Conservation (phyloP, 2,113 vertebrate species). For the Amblyornis subalaris region DNA sequence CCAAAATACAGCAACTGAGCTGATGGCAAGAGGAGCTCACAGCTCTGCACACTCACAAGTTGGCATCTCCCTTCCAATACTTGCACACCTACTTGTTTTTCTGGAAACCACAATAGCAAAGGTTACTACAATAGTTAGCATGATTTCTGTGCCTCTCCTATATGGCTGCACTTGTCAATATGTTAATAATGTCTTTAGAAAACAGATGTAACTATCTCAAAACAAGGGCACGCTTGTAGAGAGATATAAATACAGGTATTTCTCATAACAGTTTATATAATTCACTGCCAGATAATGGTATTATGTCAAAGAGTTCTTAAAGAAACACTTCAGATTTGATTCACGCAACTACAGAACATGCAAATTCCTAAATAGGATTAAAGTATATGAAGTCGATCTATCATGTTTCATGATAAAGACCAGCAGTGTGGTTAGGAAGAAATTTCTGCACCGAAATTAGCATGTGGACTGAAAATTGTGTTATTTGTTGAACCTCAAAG, state of each 20-base stretch:
- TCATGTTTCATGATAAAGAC: neutral
- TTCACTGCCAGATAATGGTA: neutral
- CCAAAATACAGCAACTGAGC: neutral
- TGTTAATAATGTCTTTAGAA: neutral
- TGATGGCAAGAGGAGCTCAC: neutral
- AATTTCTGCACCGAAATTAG: neutral
- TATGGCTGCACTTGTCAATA: neutral
- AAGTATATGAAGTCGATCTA: neutral
- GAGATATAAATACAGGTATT: neutral
- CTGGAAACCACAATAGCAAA: neutral
- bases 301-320: neutral
- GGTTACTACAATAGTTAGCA: neutral
- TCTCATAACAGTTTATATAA: neutral
- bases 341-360: neutral
- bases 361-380: slow-evolving; percentile 5
- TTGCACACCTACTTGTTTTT: neutral
- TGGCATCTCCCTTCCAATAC: neutral
- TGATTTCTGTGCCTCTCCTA: neutral
- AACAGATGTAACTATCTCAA: neutral
- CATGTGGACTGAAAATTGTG: neutral
- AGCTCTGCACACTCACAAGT: neutral
- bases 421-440: neutral
- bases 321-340: neutral
- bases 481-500: neutral
- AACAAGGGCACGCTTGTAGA: neutral